Evolutionary conservation across 2,888 invertebrate genomes (phyloP), one percentile per base, ranked within the genome.

Genomic region (Eucriotettix oculatus): DNA sequence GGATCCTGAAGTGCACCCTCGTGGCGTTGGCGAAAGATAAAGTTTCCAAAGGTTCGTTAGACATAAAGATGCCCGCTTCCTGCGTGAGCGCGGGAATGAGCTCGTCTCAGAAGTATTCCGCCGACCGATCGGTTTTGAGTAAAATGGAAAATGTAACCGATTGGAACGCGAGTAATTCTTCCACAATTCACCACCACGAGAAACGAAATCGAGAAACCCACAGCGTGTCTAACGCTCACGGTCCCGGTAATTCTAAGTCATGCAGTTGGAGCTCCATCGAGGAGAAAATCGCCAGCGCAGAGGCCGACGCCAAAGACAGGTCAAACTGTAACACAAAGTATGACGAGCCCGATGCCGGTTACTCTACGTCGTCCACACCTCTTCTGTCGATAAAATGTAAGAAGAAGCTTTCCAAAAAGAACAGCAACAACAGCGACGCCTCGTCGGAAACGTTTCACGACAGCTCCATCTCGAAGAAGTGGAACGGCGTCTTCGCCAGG

Each of bases 1-100:
- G 84, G 56, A 82, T 87, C 56, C 74, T 86, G 62, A 78, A 77
- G 44, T 75, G 75, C 59, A 78, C 78, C 1, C 66, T 78, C 29
- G 70, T 71, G 3, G 74, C 73, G 42, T 75, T 80, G 65, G 76
- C 79, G 0, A 75, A 77, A 44, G 79, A 77, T 55, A 75, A 72
- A 62, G 75, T 59, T 16, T 17, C 40, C 1, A 55, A 40, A 42
- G 42, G 29, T 9, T 29, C 55, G 12, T 55, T 40, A 42, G 55
- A 55, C 9, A n/a, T 48, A 48, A 48, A 48, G 9, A 12, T 48
- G 12, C 48, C 48, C 9, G 9, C 14, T 48, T 48, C 48, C 5
- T 14, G 11, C 7, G n/a, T 16, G 40, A 44, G 40, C 40, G 16
- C 55, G 16, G 54, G 52, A 42, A 57, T 43, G 40, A 43, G 16